A percentile compares a stretch with the other conserved stretches of the same genome.
Evolutionary conservation across 2,797 vertebrate genomes (phyloP).

Genomic region (Prunella strophiata): DNA sequence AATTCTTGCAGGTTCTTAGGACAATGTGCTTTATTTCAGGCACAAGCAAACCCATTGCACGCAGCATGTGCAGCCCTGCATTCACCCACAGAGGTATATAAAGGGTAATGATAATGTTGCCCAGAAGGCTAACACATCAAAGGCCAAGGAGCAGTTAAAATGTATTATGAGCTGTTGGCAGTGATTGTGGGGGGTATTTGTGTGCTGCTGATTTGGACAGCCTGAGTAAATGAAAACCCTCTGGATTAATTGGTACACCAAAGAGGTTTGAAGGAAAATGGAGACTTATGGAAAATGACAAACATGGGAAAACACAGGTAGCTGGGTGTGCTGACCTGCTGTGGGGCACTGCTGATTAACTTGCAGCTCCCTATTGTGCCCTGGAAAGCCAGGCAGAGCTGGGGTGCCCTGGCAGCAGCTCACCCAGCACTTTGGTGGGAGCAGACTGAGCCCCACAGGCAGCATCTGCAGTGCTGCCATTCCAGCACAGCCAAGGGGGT

Average conservation of each 20-base stretch:
- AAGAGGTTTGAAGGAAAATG: slow-evolving; percentile 20
- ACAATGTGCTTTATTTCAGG: background rate
- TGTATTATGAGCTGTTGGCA: slow-evolving; percentile 71
- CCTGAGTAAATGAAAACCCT: slow-evolving; percentile 60
- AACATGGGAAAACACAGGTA: slow-evolving; percentile 11
- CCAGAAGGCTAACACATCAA: slow-evolving; percentile 68
- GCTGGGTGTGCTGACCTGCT: background rate
- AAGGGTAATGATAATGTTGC: slow-evolving; percentile 66
- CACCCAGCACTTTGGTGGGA: accelerated
- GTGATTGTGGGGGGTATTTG: slow-evolving; percentile 53
- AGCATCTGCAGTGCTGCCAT: background rate
- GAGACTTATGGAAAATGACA: slow-evolving; percentile 20
- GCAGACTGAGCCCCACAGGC: background rate
- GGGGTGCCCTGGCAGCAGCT: background rate
- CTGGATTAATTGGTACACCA: slow-evolving; percentile 55
- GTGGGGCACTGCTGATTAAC: background rate
- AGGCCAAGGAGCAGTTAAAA: slow-evolving; percentile 65
- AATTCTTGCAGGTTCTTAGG: background rate
- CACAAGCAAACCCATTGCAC: background rate
- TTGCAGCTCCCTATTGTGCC: background rate
- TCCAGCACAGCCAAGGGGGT: background rate
- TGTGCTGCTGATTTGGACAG: slow-evolving; percentile 10
- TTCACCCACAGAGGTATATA: slow-evolving; percentile 34
- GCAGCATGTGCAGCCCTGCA: background rate
- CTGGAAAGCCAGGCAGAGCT: background rate